Base-by-base conservation (phyloP, 2,113 vertebrate species). In the Condylura cristata region DNA sequence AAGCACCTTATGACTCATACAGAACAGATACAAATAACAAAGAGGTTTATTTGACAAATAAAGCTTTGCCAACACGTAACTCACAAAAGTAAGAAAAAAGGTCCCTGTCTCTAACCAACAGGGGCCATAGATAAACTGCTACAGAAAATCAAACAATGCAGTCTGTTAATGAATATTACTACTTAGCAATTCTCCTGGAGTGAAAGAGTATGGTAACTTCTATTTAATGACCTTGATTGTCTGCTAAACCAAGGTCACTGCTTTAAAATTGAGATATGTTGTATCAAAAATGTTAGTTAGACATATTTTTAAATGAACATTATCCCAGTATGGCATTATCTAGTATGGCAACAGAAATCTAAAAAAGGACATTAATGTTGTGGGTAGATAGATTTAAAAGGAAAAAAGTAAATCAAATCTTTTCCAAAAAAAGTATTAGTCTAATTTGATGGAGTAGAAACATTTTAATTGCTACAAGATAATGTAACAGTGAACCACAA, bases 381-480 rank as follows among this genome's bases (percentile, higher is more conserved):
- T 1, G 2, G 6, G 48, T 17, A 71, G 13, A 12, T 3, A 61
- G 24, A 61, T 83, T 79, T 92, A 44, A 90, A 91, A 94, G 8
- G n/a, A 86, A 96, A 5, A 30, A 88, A 87, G 86, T n/a, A 68
- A 78, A 90, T 66, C 0, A 51, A 76, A 30, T 92, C n/a, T 89
- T 90, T 28, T 56, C 20, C 22, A 75, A 79, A 89, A 70, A 89
- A 86, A 5, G 6, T 61, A 82, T 48, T 46, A 82, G 1, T 26
- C 34, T 66, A 61, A 92, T 60, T n/a, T 70, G 30, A 68, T 51
- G 1, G 32, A 89, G 53, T 24, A 90, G 9, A 92, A 66, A 41
- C 37, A 87, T 65, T 81, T 93, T 79, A 84, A 88, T 81, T 34
- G 70, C 32, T 91, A 74, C 1, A 81, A 78, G 58, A 41, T 37